A percentile compares a stretch with the other conserved stretches of the same genome.
Evolutionary conservation across 2,113 vertebrate species (phyloP).

Genomic region (Hippopotamus amphibius): DNA sequence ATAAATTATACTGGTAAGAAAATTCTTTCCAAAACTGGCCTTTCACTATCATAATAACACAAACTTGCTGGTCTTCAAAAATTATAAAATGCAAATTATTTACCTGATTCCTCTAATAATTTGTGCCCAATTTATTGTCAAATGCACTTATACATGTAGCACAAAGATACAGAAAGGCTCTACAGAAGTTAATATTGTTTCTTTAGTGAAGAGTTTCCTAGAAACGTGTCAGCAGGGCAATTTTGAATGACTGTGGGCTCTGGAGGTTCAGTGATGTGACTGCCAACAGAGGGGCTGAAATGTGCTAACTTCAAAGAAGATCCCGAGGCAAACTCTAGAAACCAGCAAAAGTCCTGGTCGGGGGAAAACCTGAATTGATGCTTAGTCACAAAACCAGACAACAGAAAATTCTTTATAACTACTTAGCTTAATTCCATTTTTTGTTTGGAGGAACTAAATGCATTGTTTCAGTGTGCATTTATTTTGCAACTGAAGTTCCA

Average conservation of each 20-base stretch:
- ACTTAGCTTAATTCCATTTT: not conserved
- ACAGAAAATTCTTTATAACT: not conserved
- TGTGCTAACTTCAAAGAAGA: not conserved
- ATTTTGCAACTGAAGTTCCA: not conserved
- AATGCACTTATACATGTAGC: not conserved
- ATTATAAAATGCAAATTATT: not conserved
- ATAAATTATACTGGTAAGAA: not conserved
- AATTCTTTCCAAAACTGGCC: not conserved
- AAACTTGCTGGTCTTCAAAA: not conserved
- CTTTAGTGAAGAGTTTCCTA: not conserved
- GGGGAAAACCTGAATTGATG: not conserved
- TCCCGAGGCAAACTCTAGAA: not conserved
- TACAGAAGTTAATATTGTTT: not conserved
- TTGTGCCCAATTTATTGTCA: not conserved
- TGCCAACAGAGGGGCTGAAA: not conserved
- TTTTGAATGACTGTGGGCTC: not conserved
- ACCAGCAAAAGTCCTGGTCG: not conserved
- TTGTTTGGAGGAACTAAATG: not conserved
- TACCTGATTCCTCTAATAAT: not conserved
- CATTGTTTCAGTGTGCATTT: not conserved
- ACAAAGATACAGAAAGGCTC: not conserved
- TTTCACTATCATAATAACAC: not conserved
- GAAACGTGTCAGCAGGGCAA: not conserved
- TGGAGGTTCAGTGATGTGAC: not conserved
- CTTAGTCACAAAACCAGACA: not conserved